These are phyloP conservation scores for Melanotaenia boesemani DNA, from an alignment of 2,797 vertebrate genomes.

Conservation along the genomic window DNA sequence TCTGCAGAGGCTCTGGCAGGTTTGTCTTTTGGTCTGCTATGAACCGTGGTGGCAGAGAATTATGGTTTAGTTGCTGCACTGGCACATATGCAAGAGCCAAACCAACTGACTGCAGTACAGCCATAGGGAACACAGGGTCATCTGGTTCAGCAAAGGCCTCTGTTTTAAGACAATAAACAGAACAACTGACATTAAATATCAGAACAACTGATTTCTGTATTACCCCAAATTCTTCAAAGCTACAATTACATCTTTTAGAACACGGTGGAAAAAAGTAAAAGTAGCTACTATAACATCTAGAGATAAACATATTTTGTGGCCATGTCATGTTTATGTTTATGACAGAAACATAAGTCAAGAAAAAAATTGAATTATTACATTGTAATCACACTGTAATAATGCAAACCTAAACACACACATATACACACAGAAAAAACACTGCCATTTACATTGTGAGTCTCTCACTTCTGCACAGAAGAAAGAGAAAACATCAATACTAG, in stretches of 20 bases:
- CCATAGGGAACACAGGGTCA: constrained; percentile 86
- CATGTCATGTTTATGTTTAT: neutral
- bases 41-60: constrained; percentile 88
- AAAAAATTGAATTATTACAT: neutral
- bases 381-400: neutral
- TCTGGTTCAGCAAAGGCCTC: constrained; percentile 86
- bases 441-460: neutral
- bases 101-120: constrained; percentile 88
- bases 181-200: constrained; percentile 7
- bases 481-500: neutral
- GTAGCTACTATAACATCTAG: neutral
- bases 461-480: neutral
- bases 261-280: neutral
- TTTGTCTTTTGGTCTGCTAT: constrained; percentile 92
- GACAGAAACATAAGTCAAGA: neutral
- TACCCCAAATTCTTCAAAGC: neutral
- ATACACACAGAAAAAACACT: neutral
- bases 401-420: too few species aligned
- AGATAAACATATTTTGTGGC: neutral
- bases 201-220: neutral
- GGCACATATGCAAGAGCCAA: constrained; percentile 88
- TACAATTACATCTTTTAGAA: neutral
- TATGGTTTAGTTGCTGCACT: constrained; percentile 87
- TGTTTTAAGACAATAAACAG: constrained; percentile 60
- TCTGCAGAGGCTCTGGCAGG: constrained; percentile 91